Base-by-base conservation (phyloP, 2,797 vertebrate genomes). In the Pipistrellus pygmaeus region DNA sequence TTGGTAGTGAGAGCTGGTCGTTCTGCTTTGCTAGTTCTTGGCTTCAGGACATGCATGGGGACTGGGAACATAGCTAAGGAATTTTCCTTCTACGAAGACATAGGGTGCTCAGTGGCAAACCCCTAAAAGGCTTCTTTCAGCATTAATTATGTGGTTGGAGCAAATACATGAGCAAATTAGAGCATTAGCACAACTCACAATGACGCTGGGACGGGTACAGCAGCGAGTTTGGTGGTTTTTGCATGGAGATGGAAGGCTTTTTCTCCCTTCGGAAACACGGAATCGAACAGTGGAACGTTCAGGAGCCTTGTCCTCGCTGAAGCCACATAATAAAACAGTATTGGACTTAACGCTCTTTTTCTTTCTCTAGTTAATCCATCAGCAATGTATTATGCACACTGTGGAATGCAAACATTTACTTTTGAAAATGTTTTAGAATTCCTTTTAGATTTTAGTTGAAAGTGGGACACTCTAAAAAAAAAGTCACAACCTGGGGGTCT, bases 91-190 rank as follows among this genome's bases (percentile, higher is more conserved):
- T 17, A 8, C 77, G 23, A 27, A 93, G 83, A 41, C 30, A 8
- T 23, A 9, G 60, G 83, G 64, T 12, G 35, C 53, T 73, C 71
- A 12, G 44, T 35, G 51, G 78, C 12, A 69, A 92, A 60, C 81
- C 35, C 69, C 69, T 88, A 85, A 95, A 87, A 97, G 83, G 35
- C 57, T 96, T 94, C 66, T 97, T 94, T 97, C 71, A 72, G 15
- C 75, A 18, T 97, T 93, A 97, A 97, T 96, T 96, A 62, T 3
- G 60, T 90, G 77, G 83, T n/a, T 0, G 18, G 87, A 88, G 51
- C 38, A 94, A 57, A 94, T 83, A 95, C 94, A 93, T 77, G 73
- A 88, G 69, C 90, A 64, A 12, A 90, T 95, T 62, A 93, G 85
- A 81, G 92, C 91, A 80, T 93, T 75, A 96, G 21, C 83, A 90